These are phyloP conservation scores for Lepisosteus osseus DNA, from an alignment of 2,113 vertebrate genomes.

Conservation along the genomic window DNA sequence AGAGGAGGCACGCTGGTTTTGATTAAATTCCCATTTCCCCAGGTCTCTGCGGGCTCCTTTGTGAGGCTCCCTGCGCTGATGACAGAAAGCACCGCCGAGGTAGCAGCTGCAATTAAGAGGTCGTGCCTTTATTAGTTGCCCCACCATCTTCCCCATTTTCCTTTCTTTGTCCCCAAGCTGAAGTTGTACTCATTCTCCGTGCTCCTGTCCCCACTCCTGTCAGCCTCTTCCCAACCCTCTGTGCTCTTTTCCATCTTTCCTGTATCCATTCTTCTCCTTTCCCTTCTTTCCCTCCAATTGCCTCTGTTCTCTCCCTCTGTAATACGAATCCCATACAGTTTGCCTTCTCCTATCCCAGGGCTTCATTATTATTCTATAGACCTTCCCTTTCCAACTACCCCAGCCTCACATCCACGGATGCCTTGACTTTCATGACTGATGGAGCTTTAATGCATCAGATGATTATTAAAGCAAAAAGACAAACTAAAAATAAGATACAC, in stretches of 20 bases:
- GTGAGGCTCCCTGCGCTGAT: conserved; percentile 51
- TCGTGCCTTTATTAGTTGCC: conserved; percentile 53
- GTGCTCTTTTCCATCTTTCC: background rate
- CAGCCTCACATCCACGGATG: too few species aligned
- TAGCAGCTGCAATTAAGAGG: conserved; percentile 67
- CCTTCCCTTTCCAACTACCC: too few species aligned
- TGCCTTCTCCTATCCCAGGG: too few species aligned
- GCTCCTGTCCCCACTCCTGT: background rate
- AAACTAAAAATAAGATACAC: too few species aligned
- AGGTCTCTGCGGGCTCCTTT: conserved; percentile 44
- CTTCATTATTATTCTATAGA: too few species aligned
- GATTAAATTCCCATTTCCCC: conserved; percentile 55
- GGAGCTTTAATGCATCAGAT: too few species aligned
- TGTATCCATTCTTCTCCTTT: background rate
- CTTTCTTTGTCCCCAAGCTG: background rate
- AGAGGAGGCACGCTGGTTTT: conserved; percentile 54
- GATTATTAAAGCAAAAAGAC: too few species aligned
- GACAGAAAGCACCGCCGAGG: conserved; percentile 51
- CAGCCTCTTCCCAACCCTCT: conserved; percentile 6
- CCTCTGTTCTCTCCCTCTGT: too few species aligned
- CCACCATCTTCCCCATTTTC: conserved; percentile 40
- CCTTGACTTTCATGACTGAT: too few species aligned
- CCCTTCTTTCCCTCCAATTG: too few species aligned
- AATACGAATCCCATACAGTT: too few species aligned
- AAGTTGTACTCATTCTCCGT: background rate